Percentiles rank a stretch among this genome's conserved stretches.
Conservation (phyloP, 2,797 vertebrate species). For the Salarias fasciatus region DNA sequence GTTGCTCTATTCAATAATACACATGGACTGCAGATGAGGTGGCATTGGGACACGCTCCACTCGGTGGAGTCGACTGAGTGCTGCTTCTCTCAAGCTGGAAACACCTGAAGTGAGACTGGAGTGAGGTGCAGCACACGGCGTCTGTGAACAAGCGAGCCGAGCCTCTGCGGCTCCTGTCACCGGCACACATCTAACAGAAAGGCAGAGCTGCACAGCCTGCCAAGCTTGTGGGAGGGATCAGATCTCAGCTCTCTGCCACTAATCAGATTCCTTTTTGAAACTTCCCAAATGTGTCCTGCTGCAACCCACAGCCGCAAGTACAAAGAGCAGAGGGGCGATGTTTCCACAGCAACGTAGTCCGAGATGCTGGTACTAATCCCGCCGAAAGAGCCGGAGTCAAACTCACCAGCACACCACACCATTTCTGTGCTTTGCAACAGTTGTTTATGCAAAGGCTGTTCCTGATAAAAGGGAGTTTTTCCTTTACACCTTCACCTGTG, state of each 20-base stretch:
- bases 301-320: background rate
- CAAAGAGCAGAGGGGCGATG: slow-evolving; percentile 10
- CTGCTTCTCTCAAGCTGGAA: slow-evolving; percentile 6
- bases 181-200: slow-evolving; percentile 21
- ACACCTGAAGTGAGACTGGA: slow-evolving; percentile 3
- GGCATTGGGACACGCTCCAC: background rate
- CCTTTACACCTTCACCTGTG: too few relatives aligned
- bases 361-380: background rate
- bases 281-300: slow-evolving; percentile 12
- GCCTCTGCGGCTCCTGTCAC: slow-evolving; percentile 24
- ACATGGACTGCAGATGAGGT: too few relatives aligned
- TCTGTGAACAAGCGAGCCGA: slow-evolving; percentile 16
- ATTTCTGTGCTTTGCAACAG: background rate
- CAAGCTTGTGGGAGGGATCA: slow-evolving; percentile 19
- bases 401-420: slow-evolving; percentile 11
- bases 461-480: too few relatives aligned
- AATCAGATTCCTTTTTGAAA: slow-evolving; percentile 33
- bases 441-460: background rate
- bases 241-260: slow-evolving; percentile 22
- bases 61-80: too few relatives aligned
- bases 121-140: slow-evolving; percentile 12
- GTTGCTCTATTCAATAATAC: too few relatives aligned
- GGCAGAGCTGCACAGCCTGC: slow-evolving; percentile 7
- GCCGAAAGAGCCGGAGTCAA: slow-evolving; percentile 1
- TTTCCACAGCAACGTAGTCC: slow-evolving; percentile 37